Evolutionary conservation across 2,113 vertebrate species (phyloP).

Genomic region (Poecilia latipinna): DNA sequence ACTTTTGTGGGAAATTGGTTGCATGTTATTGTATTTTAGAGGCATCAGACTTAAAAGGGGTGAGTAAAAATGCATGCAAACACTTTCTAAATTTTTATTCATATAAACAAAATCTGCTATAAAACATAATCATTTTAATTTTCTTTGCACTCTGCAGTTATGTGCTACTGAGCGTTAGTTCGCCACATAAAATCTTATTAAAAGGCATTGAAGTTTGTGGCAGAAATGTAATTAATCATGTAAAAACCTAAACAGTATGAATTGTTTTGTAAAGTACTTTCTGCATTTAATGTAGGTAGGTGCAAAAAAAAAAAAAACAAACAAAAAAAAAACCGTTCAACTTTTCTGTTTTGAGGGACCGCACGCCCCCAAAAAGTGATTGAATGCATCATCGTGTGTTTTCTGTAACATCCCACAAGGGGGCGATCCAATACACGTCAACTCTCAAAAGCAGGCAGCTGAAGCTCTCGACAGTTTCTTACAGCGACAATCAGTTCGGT

Average conservation of each 20-base stretch:
- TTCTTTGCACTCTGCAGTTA: too few species aligned
- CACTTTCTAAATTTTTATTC: too few species aligned
- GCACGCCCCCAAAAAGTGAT: neutral
- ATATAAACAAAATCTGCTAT: too few species aligned
- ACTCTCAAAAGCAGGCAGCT: neutral
- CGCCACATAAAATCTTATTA: neutral
- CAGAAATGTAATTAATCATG: neutral
- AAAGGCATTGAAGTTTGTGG: neutral
- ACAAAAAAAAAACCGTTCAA: too few species aligned
- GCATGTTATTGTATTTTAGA: too few species aligned
- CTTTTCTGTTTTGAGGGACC: neutral
- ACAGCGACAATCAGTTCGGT: slow-evolving; percentile 20
- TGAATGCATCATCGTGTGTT: neutral
- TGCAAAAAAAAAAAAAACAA: neutral
- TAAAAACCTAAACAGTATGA: neutral
- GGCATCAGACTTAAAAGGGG: too few species aligned
- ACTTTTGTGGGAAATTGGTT: too few species aligned
- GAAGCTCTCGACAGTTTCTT: neutral
- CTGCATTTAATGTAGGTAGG: neutral
- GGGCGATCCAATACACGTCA: slow-evolving; percentile 28
- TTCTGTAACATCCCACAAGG: slow-evolving; percentile 40
- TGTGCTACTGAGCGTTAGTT: too few species aligned
- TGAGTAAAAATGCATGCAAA: too few species aligned
- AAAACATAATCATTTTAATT: too few species aligned
- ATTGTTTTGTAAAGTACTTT: neutral